Evolutionary conservation across 2,797 vertebrate species (phyloP).

Genomic region (Percopsis omiscomaycus): DNA sequence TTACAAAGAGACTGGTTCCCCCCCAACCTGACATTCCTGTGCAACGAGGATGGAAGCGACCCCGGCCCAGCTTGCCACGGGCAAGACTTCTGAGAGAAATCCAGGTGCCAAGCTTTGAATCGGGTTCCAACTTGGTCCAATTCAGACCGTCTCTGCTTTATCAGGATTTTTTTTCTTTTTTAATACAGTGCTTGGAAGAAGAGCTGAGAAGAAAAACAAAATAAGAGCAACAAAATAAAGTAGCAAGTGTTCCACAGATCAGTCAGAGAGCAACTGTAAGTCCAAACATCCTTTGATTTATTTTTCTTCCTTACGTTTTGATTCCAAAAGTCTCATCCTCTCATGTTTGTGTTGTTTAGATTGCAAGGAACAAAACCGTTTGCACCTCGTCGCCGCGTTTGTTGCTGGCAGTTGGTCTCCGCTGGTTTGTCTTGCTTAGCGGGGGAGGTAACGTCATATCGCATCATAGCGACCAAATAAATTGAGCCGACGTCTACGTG

Average conservation of each 20-base stretch:
- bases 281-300: conserved; percentile 52
- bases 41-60: too few relatives aligned
- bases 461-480: too few relatives aligned
- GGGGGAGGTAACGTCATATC: too few relatives aligned
- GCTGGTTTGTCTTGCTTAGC: too few relatives aligned
- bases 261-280: conserved; percentile 45
- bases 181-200: conserved; percentile 55
- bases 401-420: too few relatives aligned
- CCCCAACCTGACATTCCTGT: too few relatives aligned
- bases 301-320: conserved; percentile 14
- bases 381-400: too few relatives aligned
- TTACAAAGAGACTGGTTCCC: too few relatives aligned
- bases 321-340: conserved; percentile 67
- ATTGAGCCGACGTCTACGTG: too few relatives aligned
- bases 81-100: too few relatives aligned
- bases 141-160: conserved; percentile 23
- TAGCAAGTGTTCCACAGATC: conserved; percentile 54
- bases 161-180: conserved; percentile 21
- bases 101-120: too few relatives aligned
- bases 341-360: conserved; percentile 38
- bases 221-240: conserved; percentile 59
- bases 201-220: conserved; percentile 30
- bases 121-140: not conserved
- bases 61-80: too few relatives aligned
- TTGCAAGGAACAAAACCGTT: conserved; percentile 28